These are phyloP conservation scores for Sceloporus undulatus DNA, from an alignment of 2,113 vertebrate species.

Conservation along the genomic window DNA sequence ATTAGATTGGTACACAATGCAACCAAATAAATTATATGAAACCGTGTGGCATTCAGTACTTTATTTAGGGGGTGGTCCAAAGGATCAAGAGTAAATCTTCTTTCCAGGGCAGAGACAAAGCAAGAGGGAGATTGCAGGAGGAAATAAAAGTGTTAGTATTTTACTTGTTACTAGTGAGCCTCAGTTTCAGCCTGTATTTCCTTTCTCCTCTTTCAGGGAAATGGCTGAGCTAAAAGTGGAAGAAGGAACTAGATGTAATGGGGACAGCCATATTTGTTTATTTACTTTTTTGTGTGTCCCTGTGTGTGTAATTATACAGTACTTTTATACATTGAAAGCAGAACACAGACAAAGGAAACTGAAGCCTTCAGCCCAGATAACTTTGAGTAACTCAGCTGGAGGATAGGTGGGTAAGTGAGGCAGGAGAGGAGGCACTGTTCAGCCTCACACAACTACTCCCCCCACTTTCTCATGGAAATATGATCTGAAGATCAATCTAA, in stretches of 20 bases:
- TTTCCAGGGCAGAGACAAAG: neutral
- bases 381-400: neutral
- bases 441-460: neutral
- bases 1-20: neutral
- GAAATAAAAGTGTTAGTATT: neutral
- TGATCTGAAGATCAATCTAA: too few species aligned
- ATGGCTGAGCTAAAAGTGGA: neutral
- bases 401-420: neutral
- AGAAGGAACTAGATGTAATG: neutral
- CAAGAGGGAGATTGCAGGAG: too few species aligned
- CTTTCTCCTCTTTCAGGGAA: neutral
- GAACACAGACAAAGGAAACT: neutral
- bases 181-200: neutral
- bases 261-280: neutral
- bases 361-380: neutral
- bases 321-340: neutral
- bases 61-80: neutral
- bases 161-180: neutral
- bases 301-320: neutral
- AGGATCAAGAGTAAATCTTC: neutral
- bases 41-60: neutral
- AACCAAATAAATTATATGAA: neutral
- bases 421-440: neutral
- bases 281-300: neutral
- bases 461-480: neutral